Evolutionary conservation across 2,113 vertebrate genomes (phyloP).

Genomic region (Anthoscopus minutus): DNA sequence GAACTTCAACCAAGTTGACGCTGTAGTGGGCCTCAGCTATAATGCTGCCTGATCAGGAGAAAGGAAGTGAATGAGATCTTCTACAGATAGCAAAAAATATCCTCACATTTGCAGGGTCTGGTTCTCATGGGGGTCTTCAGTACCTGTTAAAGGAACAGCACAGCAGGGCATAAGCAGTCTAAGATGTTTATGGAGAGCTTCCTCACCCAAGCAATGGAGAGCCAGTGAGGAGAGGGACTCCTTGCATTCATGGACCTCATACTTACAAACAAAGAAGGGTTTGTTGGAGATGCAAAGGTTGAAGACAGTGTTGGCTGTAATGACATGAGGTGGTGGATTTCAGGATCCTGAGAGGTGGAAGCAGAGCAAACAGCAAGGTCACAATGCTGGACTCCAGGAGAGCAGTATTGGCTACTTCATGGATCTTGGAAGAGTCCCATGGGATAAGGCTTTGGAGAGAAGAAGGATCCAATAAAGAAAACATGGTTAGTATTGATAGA

Average conservation of each 20-base stretch:
- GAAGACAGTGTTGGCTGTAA: not conserved
- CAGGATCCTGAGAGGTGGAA: not conserved
- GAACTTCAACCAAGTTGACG: not conserved
- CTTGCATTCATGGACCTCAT: not conserved
- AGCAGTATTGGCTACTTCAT: not conserved
- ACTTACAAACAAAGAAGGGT: not conserved
- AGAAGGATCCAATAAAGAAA: not conserved
- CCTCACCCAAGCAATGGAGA: not conserved
- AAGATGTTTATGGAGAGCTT: not conserved
- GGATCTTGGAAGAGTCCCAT: not conserved
- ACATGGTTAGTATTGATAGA: not conserved
- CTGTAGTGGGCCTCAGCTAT: not conserved
- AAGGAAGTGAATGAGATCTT: not conserved
- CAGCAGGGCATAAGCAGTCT: not conserved
- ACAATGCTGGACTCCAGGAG: not conserved
- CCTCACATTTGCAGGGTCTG: not conserved
- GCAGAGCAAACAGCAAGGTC: not conserved
- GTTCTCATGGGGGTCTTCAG: not conserved
- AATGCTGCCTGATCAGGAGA: not conserved
- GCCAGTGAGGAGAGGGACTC: not conserved
- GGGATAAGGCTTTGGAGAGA: not conserved
- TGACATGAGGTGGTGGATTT: not conserved
- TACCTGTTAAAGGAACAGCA: not conserved
- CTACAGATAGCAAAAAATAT: not conserved
- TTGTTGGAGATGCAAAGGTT: not conserved